Conservation (phyloP, 2,888 invertebrate genomes). For the Euzetes globulus region DNA sequence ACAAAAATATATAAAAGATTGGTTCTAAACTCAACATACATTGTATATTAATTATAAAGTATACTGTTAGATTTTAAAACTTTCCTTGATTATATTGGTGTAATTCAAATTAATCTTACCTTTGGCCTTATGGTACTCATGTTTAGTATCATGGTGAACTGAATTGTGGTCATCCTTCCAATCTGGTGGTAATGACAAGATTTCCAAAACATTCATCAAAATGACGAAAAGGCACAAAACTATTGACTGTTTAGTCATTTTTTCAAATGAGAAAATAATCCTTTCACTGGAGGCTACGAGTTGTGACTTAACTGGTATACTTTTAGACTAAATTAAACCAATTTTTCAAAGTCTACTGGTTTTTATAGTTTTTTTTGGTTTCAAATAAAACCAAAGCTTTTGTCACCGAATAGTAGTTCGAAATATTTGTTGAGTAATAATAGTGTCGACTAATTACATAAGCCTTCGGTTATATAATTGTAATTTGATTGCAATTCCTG, state of each 20-base stretch:
- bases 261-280: neutral
- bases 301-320: neutral
- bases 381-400: neutral
- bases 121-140: no score
- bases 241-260: neutral
- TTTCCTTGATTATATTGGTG: no score
- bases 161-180: neutral
- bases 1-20: no score
- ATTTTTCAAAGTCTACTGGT: neutral
- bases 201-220: neutral
- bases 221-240: neutral
- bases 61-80: no score
- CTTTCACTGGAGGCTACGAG: neutral
- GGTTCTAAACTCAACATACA: no score
- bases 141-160: no score
- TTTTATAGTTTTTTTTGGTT: no score
- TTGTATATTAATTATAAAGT: no score
- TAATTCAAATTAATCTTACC: no score
- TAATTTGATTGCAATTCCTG: conserved; percentile 2
- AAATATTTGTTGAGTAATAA: neutral
- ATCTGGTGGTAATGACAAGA: neutral
- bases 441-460: neutral
- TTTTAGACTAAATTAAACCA: neutral
- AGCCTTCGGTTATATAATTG: conserved; percentile 4
- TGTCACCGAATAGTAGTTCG: neutral